Evolutionary conservation across 2,113 vertebrate genomes (phyloP), one percentile per base, ranked within the genome.

Genomic region (Dascyllus trimaculatus): DNA sequence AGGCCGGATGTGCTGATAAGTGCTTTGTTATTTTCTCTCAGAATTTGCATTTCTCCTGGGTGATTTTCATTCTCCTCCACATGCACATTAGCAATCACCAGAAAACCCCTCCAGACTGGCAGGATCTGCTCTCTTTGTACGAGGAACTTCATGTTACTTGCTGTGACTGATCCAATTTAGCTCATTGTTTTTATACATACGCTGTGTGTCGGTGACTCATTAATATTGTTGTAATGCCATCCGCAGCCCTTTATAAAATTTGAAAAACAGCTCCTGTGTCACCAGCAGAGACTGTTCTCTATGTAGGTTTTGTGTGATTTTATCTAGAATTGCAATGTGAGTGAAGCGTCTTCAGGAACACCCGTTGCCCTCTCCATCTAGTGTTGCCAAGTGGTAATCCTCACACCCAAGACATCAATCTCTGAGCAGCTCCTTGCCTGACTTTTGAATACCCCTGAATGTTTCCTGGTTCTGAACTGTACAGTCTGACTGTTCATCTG

Each of bases 11-110:
- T 10, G 3, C 26, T 66, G 22, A 21, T 35, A 57, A 22, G 21
- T 71, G n/a, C 3, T 75, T 82, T 80, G 60, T 57, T 66, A 1
- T 71, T 60, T 60, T 54, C 24, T 53, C 15, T 7, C 4, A n/a
- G 35, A 11, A 87, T 91, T 90, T 91, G 90, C 82, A 87, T 91
- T 56, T 76, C 4, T 58, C 82, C 57, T 1, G 0, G 5, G 11
- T 72, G 61, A 87, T 85, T 88, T 87, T 65, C 82, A 80, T 86
- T 24, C 18, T 4, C 40, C 32, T 85, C 69, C 60, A 57, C 78
- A 66, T 82, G 58, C 45, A 54, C 48, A 70, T 60, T 19, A 62
- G 51, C 51, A 29, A 6, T 35, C 53, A 56, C 22, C 24, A 17
- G 29, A 21, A 43, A 60, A 40, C 13, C 8, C 48, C 4, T 24